Base-by-base conservation (phyloP, 2,113 vertebrate species). In the Phalacrocorax aristotelis region DNA sequence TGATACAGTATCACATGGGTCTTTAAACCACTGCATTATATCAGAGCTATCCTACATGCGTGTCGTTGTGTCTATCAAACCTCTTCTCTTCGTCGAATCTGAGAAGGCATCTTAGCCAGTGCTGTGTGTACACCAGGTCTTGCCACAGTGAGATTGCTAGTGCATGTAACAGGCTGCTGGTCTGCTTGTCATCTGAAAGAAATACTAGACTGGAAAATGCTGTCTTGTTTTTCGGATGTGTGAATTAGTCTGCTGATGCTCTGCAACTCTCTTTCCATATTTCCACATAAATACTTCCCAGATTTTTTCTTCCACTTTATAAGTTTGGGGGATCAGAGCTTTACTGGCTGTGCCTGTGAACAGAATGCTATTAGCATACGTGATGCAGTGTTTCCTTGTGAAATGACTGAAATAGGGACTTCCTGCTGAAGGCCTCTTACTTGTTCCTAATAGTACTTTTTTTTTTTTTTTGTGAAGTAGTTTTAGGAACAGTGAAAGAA, bases 401-500 rank as follows among this genome's bases (percentile, higher is more conserved):
- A 83, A 77, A 51, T 49, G 52, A 49, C 40, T 62, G 70, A 75
- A 92, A 69, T 19, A 52, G 64, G 57, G 40, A 13, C 62, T 89
- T 91, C 22, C 38, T 82, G 72, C 52, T 83, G 51, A 76, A 82
- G 70, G 44, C 61, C 29, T 92, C 60, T 86, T 90, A 19, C 20
- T 83, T 86, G 71, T n/a, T 60, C 8, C 40, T 71, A 5, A 9
- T 20, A 44, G 19, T 54, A 68, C 36, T 57, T 25, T 7, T 44
- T 27, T 25, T 7, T 44, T 27, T 27, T 13, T 19, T 18, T 16
- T 3, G 25, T 79, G 42, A 74, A 71, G 55, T 71, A n/a, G 44
- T 81, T 90, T 68, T 75, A 93, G 77, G 48, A 87, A 55, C 55
- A 78, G 68, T 61, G 49, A 20, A 57, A 69, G 49, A 57, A 89